These are phyloP conservation scores for Idaea straminata DNA, from an alignment of 2,888 invertebrate species.

Conservation along the genomic window DNA sequence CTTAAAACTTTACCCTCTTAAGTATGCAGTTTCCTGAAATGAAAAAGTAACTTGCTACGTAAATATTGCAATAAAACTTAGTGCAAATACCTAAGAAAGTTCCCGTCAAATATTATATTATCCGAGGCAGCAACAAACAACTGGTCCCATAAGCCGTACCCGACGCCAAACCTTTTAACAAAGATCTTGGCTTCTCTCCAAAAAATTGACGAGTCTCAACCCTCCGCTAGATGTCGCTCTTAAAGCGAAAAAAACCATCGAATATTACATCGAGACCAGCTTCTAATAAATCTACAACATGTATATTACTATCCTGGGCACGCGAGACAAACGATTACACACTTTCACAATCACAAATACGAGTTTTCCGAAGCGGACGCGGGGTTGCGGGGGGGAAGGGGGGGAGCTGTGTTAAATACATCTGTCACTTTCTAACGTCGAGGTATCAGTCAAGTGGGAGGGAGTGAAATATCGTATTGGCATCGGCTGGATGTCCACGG, in stretches of 20 bases:
- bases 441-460: conserved; percentile 63
- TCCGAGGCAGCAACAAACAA: conserved; percentile 34
- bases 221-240: conserved; percentile 56
- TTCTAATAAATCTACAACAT: conserved; percentile 48
- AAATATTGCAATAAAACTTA: conserved; percentile 31
- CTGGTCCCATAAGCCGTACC: conserved; percentile 39
- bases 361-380: conserved; percentile 13
- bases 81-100: conserved; percentile 34
- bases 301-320: conserved; percentile 37
- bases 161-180: conserved; percentile 62
- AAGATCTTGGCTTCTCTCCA: conserved; percentile 64
- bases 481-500: conserved; percentile 55
- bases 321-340: conserved; percentile 48
- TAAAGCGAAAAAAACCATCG: conserved; percentile 38
- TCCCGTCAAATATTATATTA: conserved; percentile 35
- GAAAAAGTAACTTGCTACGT: conserved; percentile 10
- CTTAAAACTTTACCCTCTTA: background rate
- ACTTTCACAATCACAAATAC: conserved; percentile 31
- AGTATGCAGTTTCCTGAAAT: background rate
- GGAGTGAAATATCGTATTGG: conserved; percentile 66
- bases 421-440: conserved; percentile 62
- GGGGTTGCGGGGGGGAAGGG: background rate
- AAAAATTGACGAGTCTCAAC: conserved; percentile 43
- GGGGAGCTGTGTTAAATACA: conserved; percentile 40
- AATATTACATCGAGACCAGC: conserved; percentile 36